These are phyloP conservation scores for Mus minutoides DNA, from an alignment of 2,797 vertebrate genomes.

Conservation along the genomic window DNA sequence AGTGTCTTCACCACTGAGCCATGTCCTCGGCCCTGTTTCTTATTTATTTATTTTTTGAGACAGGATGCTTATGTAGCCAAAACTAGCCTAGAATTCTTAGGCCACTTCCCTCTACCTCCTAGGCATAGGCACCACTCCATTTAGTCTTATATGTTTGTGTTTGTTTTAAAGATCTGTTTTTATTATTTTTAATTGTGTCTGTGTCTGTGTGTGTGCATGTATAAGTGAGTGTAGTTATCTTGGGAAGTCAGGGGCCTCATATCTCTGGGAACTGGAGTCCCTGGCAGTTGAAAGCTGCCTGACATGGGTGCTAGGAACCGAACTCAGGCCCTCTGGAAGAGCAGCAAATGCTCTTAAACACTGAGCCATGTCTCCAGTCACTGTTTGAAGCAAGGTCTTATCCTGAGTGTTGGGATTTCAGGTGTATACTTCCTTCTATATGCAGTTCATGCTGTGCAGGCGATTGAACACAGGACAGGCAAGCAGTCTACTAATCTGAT, in stretches of 20 bases:
- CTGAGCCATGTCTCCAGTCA: neutral
- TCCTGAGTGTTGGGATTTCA: neutral
- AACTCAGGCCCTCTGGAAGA: neutral
- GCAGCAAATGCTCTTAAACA: neutral
- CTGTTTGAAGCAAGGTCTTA: neutral
- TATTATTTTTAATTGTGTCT: neutral
- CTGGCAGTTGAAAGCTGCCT: neutral
- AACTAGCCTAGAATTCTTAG: neutral
- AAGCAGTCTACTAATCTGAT: no score
- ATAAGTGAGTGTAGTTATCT: no score
- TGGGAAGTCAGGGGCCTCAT: neutral
- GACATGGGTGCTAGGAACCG: neutral
- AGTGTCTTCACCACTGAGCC: neutral
- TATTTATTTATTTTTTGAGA: neutral
- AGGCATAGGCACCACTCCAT: neutral
- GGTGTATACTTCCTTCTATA: neutral
- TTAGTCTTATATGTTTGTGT: neutral
- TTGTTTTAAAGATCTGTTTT: neutral
- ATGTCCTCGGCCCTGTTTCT: neutral
- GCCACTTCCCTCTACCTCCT: neutral
- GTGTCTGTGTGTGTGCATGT: neutral
- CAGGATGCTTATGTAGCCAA: neutral
- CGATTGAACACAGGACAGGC: no score
- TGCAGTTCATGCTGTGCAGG: neutral
- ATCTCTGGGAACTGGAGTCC: neutral